Base-by-base conservation (phyloP, 2,888 invertebrate species). In the Frankliniella intonsa region DNA sequence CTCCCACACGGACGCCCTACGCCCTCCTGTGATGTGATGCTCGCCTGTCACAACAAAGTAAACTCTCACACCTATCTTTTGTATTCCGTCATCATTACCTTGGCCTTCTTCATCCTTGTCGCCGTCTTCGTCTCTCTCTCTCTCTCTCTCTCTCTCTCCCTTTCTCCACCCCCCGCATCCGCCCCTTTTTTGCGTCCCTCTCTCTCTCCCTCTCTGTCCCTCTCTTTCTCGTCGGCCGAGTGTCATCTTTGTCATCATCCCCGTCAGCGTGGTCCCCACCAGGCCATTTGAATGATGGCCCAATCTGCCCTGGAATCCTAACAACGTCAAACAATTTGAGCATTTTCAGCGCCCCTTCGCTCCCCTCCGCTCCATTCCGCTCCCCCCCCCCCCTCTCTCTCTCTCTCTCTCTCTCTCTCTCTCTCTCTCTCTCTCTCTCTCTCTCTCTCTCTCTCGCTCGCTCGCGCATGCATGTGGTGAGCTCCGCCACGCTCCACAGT, bases 241-340 rank as follows among this genome's bases (percentile, higher is more conserved):
- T 25, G 69, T 76, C 69, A 76, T 76, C 69, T 76, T 22, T 76
- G 69, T 76, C 69, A 12, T 25, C 69, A 25, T 38, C 38, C 38
- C 38, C 38, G 38, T 38, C 38, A 3, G 38, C 38, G 38, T 5
- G 38, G 3, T 38, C 38, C 62, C 62, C 19, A 7, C 17, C 62
- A 7, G n/a, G 62, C 69, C 69, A 76, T 76, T 76, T 76, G 69
- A 76, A 76, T 76, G 69, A 76, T 76, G 69, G 69, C 69, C 69
- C 69, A 76, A 76, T 76, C 69, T 76, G 69, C 69, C 69, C 69
- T 76, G 69, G 69, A 76, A 76, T 76, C 69, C 69, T 76, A 76
- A 76, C 69, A 76, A 76, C 69, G 69, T 76, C 69, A 76, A 76
- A 76, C 69, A 76, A 76, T 76, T 76, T 76, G 69, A 22, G 69